Evolutionary conservation across 2,888 invertebrate species (phyloP), one percentile per base, ranked within the genome.

Genomic region (Euplexia lucipara): DNA sequence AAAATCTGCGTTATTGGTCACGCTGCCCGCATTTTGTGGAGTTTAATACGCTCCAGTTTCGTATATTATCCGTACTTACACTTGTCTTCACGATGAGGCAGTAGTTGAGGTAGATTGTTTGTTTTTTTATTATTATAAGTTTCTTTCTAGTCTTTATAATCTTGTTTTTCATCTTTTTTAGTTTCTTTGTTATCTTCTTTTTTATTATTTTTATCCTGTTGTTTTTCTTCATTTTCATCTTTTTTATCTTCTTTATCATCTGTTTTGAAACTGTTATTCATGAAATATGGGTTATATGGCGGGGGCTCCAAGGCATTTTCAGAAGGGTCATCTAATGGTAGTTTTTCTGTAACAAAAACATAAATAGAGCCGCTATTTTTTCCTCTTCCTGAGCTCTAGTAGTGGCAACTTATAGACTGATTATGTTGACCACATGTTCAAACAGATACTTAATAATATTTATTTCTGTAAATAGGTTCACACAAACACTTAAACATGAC

Each of bases 271-370:
- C 7, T 20, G 3, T 10, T 35, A 30, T 72, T 68, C 57, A 52
- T 72, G 51, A 54, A 79, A 0, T 81, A 67, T 7, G 83, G 83
- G 45, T 83, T 83, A 70, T 75, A 82, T 5, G 83, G 71, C 14
- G 82, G 61, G 35, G 53, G 62, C 12, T 47, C 47, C 12, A 58
- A 39, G 7, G 35, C 14, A 16, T n/a, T n/a, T n/a, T n/a, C n/a
- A n/a, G n/a, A n/a, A n/a, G n/a, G n/a, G n/a, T 16, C 42, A 5
- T 39, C 37, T 7, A 58, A 9, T 9, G 48, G 54, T 14, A 45
- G 14, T 5, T 54, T 70, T 41, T 77, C 76, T 76, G 60, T 42
- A 60, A 77, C 35, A 32, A 52, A 3, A 26, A 26, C 2, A 26
- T 2, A 5, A 26, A 26, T 26, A 3, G 26, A 5, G 26, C 2